Evolutionary conservation across 2,888 invertebrate genomes (phyloP).

Genomic region (Galeopsomyia nigrocyanea): DNA sequence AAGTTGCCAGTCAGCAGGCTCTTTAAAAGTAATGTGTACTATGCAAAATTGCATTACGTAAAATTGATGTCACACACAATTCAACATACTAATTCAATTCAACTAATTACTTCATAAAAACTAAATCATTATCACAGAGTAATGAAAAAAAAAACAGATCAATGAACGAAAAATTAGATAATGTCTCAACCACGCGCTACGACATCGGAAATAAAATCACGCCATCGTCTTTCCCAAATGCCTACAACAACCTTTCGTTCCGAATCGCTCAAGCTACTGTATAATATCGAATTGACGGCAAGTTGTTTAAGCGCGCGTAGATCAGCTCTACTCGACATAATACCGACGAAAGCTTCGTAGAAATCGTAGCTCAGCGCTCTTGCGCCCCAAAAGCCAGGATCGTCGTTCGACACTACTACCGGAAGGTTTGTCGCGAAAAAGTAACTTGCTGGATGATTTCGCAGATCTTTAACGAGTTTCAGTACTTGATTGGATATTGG

Average conservation of each 20-base stretch:
- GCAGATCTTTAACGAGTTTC: conserved; percentile 77
- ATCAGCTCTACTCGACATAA: conserved; percentile 78
- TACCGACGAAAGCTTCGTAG: conserved; percentile 83
- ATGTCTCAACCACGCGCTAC: no score
- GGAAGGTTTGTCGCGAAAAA: conserved; percentile 79
- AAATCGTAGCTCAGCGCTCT: conserved; percentile 82
- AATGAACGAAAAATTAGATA: not conserved
- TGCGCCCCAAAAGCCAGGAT: conserved; percentile 84
- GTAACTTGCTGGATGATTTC: conserved; percentile 81
- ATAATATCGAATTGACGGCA: conserved; percentile 80
- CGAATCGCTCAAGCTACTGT: conserved; percentile 73
- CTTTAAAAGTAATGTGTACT: no score
- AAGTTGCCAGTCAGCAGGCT: no score
- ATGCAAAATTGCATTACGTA: no score
- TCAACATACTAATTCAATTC: no score
- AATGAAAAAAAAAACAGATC: not conserved
- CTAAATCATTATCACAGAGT: no score
- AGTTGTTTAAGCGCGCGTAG: conserved; percentile 80
- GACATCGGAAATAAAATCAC: conserved; percentile 68
- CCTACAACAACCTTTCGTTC: conserved; percentile 71
- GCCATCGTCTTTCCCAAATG: conserved; percentile 74
- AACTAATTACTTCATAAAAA: no score
- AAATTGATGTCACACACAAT: no score
- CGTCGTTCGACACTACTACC: conserved; percentile 83
- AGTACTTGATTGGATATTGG: conserved; percentile 85